These are phyloP conservation scores for Drosophila ananassae DNA, from an alignment of 1,140 invertebrate species.

Conservation along the genomic window DNA sequence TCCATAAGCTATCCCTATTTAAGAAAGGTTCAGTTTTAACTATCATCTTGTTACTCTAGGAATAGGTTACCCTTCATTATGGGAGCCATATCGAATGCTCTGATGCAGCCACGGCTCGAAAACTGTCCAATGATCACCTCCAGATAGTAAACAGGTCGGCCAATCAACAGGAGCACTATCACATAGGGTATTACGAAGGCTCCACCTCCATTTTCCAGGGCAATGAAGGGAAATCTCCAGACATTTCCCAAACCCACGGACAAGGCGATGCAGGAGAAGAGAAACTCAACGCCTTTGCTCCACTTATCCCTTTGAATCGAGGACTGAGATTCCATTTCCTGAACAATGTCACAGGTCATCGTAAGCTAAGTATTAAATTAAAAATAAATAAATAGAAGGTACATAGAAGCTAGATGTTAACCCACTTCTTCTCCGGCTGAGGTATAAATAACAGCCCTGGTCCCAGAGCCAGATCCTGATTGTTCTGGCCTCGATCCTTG, in stretches of 20 bases:
- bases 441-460: constrained; percentile 40
- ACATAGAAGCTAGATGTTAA: background rate
- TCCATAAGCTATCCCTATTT: constrained; percentile 88
- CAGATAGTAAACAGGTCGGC: constrained; percentile 93
- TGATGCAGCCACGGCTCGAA: constrained; percentile 87
- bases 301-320: constrained; percentile 84
- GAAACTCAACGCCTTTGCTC: constrained; percentile 91
- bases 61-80: constrained; percentile 85
- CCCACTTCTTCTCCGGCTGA: constrained; percentile 31
- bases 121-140: constrained; percentile 91
- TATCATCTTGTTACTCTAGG: background rate
- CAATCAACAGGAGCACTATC: constrained; percentile 90
- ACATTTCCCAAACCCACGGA: constrained; percentile 94
- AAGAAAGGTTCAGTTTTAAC: background rate
- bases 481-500: background rate
- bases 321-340: constrained; percentile 9
- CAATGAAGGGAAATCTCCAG: constrained; percentile 92
- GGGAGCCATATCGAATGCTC: constrained; percentile 85
- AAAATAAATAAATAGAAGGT: background rate
- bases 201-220: constrained; percentile 91
- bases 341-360: constrained; percentile 15
- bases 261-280: constrained; percentile 92
- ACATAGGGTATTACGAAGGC: constrained; percentile 92
- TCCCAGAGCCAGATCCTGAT: background rate
- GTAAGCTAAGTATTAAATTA: constrained; percentile 9